A percentile compares a stretch with the other conserved stretches of the same genome.
Conservation (phyloP, 2,113 vertebrate species). For the Geococcyx californianus region DNA sequence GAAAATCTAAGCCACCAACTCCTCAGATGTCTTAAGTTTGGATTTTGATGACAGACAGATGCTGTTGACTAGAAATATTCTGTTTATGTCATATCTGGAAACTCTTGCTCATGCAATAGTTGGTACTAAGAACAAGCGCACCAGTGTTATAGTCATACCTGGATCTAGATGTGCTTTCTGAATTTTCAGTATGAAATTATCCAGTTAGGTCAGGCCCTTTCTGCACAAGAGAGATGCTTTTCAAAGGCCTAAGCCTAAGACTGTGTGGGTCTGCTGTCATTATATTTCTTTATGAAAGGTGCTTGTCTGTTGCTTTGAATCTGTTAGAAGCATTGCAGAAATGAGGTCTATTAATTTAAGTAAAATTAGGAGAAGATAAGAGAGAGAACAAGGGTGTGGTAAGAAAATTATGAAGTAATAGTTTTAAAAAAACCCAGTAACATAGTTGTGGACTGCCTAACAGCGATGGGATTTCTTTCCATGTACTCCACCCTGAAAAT, state of each 20-base stretch:
- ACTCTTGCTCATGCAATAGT: not conserved
- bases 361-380: not conserved
- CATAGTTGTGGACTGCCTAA: not conserved
- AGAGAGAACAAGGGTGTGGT: not conserved
- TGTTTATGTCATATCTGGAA: not conserved
- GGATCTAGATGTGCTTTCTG: not conserved
- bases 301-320: not conserved
- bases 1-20: not conserved
- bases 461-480: not conserved
- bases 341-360: not conserved
- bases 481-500: not conserved
- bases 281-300: not conserved
- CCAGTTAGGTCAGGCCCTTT: not conserved
- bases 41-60: not conserved
- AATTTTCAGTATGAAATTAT: not conserved
- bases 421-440: not conserved
- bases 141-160: not conserved
- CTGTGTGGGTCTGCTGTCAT: not conserved
- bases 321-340: not conserved
- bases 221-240: not conserved
- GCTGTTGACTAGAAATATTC: not conserved
- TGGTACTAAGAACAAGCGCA: not conserved
- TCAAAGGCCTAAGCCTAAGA: not conserved
- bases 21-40: not conserved
- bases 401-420: not conserved